These are phyloP conservation scores for Battus philenor DNA, from an alignment of 1,140 invertebrate species.

Conservation along the genomic window DNA sequence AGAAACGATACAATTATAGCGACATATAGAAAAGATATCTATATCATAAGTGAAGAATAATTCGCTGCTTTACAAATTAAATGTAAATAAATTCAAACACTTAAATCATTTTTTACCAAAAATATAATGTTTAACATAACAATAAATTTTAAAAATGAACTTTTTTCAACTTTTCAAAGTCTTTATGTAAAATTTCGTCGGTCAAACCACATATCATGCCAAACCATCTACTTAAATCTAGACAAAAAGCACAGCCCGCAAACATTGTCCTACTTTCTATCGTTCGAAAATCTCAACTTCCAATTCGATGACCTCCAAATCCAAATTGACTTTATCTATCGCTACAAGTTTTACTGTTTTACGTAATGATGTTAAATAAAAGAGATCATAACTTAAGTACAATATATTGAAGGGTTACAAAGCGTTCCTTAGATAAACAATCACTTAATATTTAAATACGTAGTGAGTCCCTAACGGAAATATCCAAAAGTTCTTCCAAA, in stretches of 20 bases:
- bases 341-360: background rate
- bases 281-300: conserved; percentile 28
- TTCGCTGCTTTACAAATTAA: too few relatives aligned
- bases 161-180: background rate
- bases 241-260: conserved; percentile 63
- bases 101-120: too few relatives aligned
- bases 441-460: conserved; percentile 24
- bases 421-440: conserved; percentile 20
- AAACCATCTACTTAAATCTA: conserved; percentile 50
- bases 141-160: too few relatives aligned
- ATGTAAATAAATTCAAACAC: too few relatives aligned
- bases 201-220: conserved; percentile 7
- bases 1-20: too few relatives aligned
- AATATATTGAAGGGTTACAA: too few relatives aligned
- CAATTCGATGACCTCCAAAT: conserved; percentile 35
- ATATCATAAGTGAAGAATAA: too few relatives aligned
- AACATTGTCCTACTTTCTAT: conserved; percentile 46
- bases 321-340: conserved; percentile 40
- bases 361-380: conserved; percentile 3
- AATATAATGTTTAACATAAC: too few relatives aligned
- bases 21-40: too few relatives aligned
- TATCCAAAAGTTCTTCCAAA: conserved; percentile 53
- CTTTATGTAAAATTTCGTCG: background rate
- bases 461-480: conserved; percentile 46
- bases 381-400: too few relatives aligned